phyloP scores from a whole-genome alignment of 2,888 invertebrate genomes.

The Trachelus tabidus region DNA sequence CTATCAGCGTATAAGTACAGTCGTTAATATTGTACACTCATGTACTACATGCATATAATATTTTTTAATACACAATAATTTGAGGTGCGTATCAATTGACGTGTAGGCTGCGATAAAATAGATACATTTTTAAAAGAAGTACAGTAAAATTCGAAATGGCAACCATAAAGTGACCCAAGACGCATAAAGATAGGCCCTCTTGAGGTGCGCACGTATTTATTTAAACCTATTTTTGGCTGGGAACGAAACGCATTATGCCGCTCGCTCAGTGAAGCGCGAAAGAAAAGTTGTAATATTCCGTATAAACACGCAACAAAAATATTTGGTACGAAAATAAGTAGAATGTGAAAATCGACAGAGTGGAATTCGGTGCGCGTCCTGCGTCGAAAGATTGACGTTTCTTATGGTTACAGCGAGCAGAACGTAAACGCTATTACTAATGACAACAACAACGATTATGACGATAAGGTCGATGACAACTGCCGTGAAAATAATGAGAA shows the following conservation, averaged over 20 bases:
- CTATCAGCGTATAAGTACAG: too few relatives aligned
- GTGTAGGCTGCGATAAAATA: background rate
- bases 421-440: background rate
- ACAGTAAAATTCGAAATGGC: background rate
- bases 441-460: background rate
- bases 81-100: background rate
- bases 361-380: conserved; percentile 8
- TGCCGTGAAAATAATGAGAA: background rate
- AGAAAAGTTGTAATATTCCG: conserved; percentile 22
- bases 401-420: background rate
- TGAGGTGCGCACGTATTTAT: conserved; percentile 34
- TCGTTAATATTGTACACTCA: too few relatives aligned
- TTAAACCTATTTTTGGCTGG: conserved; percentile 48
- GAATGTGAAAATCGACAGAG: conserved; percentile 18
- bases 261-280: conserved; percentile 26
- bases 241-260: conserved; percentile 42
- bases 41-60: too few relatives aligned
- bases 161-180: background rate
- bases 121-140: background rate
- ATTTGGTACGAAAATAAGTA: conserved; percentile 15
- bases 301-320: conserved; percentile 18
- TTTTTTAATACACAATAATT: too few relatives aligned
- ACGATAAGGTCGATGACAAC: background rate
- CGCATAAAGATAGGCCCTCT: background rate
- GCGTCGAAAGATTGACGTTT: conserved; percentile 14